phyloP scores from a whole-genome alignment of 1,140 invertebrate genomes.

The Pollicipes pollicipes region DNA sequence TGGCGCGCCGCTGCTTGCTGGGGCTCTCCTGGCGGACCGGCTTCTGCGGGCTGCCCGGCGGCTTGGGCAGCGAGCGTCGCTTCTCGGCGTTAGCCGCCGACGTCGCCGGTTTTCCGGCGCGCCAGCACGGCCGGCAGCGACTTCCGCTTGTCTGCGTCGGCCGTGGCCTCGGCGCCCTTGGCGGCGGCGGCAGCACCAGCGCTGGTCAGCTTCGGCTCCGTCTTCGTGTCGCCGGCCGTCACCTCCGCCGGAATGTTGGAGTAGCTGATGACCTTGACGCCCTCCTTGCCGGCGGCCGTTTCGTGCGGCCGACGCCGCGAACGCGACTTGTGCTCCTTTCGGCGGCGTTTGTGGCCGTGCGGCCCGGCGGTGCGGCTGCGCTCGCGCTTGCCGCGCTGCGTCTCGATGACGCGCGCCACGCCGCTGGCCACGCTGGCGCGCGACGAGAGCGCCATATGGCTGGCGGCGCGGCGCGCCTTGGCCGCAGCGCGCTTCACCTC shows the following conservation, averaged over 20 bases:
- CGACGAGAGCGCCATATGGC: not conserved
- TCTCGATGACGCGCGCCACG: not conserved
- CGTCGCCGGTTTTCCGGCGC: not conserved
- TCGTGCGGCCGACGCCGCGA: not conserved
- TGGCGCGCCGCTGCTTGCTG: not conserved
- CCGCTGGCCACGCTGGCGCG: not conserved
- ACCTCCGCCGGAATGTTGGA: not conserved
- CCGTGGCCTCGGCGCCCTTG: slow-evolving; percentile 6
- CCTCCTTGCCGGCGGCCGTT: not conserved
- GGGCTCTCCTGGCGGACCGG: not conserved
- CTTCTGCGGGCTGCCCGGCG: not conserved
- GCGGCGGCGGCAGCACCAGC: too few species aligned
- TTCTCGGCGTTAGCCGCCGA: not conserved
- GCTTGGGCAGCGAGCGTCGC: not conserved
- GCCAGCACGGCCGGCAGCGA: not conserved
- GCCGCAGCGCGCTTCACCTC: slow-evolving; percentile 18
- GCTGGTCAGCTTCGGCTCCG: slow-evolving; percentile 4
- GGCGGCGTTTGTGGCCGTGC: not conserved
- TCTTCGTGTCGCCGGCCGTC: not conserved
- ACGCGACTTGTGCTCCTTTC: not conserved
- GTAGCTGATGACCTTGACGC: not conserved
- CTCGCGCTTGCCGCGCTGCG: slow-evolving; percentile 12
- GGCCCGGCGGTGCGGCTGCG: slow-evolving; percentile 16
- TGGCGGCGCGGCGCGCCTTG: slow-evolving; percentile 18
- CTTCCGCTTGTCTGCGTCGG: not conserved